Conservation (phyloP, 2,797 vertebrate genomes). For the Bradypodion pumilum region DNA sequence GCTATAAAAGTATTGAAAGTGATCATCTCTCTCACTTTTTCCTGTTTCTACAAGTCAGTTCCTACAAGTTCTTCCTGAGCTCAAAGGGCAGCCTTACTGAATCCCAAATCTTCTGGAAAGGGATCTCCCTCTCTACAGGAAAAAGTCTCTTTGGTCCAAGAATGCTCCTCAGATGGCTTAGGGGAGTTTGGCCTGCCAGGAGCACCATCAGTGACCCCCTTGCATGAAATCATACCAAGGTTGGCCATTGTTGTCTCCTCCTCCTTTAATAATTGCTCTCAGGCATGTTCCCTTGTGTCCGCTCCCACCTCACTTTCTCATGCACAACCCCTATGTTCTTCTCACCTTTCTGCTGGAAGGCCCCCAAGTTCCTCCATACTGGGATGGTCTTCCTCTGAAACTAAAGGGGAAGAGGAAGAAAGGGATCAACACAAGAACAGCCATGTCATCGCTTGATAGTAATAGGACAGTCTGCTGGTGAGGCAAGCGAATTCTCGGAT, state of each 20-base stretch:
- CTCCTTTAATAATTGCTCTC: not conserved
- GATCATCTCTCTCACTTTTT: no score
- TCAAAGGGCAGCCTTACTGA: not conserved
- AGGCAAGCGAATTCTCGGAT: not conserved
- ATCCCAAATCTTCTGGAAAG: not conserved
- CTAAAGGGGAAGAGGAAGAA: not conserved
- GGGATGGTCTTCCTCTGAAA: constrained; percentile 17
- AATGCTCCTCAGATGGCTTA: no score
- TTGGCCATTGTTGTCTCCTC: not conserved
- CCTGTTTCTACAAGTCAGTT: not conserved
- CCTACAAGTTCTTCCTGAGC: not conserved
- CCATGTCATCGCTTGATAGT: not conserved
- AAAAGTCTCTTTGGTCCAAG: no score
- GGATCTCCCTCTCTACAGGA: no score
- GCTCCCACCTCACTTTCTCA: not conserved
- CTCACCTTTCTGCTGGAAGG: constrained; percentile 11
- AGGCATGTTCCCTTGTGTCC: not conserved
- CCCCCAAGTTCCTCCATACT: not conserved
- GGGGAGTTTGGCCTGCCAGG: no score
- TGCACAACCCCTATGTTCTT: not conserved
- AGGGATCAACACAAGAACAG: not conserved
- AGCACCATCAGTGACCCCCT: no score
- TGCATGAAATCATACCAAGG: not conserved
- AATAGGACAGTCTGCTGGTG: no score
- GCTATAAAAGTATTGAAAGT: not conserved